A percentile compares a stretch with the other conserved stretches of the same genome.
Conservation (phyloP, 2,888 invertebrate genomes). For the Caenorhabditis sinica region DNA sequence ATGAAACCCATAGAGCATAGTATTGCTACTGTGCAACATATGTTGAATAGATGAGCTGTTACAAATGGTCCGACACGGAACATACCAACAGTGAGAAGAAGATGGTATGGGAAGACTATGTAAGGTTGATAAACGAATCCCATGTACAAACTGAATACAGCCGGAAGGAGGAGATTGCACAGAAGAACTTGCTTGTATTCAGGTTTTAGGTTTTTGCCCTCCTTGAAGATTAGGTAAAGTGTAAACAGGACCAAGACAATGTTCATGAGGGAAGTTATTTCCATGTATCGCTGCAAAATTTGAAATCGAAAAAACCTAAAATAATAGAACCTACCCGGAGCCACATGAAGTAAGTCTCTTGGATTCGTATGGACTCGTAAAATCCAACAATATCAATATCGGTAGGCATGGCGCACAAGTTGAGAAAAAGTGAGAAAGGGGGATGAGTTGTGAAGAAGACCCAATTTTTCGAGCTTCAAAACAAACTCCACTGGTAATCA, state of each 20-base stretch:
- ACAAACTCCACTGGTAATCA: slow-evolving; percentile 13
- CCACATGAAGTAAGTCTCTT: slow-evolving; percentile 44
- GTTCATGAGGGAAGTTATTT: slow-evolving; percentile 45
- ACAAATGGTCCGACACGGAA: slow-evolving; percentile 62
- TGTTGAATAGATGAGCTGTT: slow-evolving; percentile 63
- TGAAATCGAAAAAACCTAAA: not conserved
- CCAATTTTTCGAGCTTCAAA: not conserved
- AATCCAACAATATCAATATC: slow-evolving; percentile 33
- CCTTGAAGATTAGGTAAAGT: slow-evolving; percentile 30
- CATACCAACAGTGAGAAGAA: slow-evolving; percentile 56
- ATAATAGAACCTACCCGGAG: slow-evolving; percentile 34
- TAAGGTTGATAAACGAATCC: slow-evolving; percentile 64
- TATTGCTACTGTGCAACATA: slow-evolving; percentile 61
- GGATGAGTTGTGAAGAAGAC: not conserved
- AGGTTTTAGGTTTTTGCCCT: slow-evolving; percentile 41
- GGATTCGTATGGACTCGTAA: slow-evolving; percentile 26
- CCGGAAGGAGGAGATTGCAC: slow-evolving; percentile 47
- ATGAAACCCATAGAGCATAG: slow-evolving; percentile 63
- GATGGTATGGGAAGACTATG: slow-evolving; percentile 62
- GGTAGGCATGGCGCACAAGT: not conserved
- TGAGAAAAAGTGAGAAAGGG: not conserved
- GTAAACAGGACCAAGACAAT: slow-evolving; percentile 11
- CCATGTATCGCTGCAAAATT: slow-evolving; percentile 56
- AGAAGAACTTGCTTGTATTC: slow-evolving; percentile 61
- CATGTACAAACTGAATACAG: slow-evolving; percentile 58